Evolutionary conservation across 1,140 invertebrate species (phyloP).

Genomic region (Maconellicoccus hirsutus): DNA sequence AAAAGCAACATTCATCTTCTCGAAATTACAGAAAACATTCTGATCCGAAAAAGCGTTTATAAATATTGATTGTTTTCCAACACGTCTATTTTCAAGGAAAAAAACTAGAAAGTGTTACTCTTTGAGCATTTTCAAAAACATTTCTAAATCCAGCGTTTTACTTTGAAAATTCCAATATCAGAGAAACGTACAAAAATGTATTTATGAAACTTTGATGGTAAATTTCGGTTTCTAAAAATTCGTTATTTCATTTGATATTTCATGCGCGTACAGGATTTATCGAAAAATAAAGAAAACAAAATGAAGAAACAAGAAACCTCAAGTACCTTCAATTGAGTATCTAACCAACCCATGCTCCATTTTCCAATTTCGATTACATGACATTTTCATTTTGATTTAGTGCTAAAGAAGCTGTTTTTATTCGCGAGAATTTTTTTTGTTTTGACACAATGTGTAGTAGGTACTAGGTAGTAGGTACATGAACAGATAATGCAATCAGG

Average conservation of each 20-base stretch:
- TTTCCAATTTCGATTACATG: background rate
- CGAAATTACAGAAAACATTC: too few relatives aligned
- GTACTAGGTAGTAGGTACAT: too few relatives aligned
- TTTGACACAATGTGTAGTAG: too few relatives aligned
- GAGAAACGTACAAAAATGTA: background rate
- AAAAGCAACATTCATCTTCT: too few relatives aligned
- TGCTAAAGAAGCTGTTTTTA: background rate
- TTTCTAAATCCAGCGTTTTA: too few relatives aligned
- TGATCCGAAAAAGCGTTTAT: too few relatives aligned
- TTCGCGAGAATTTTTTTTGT: background rate
- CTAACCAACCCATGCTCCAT: background rate
- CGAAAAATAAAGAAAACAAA: background rate
- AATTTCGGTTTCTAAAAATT: constrained; percentile 1
- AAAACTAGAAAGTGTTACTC: too few relatives aligned
- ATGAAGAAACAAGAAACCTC: background rate
- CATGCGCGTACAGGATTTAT: background rate
- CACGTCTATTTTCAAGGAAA: too few relatives aligned
- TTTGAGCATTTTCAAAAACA: too few relatives aligned
- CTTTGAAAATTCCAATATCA: too few relatives aligned
- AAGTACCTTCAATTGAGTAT: background rate
- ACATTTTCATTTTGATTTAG: background rate
- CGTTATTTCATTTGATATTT: background rate
- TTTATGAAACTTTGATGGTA: background rate
- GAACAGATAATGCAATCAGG: too few relatives aligned
- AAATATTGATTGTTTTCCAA: too few relatives aligned